A percentile compares a stretch with the other conserved stretches of the same genome.
Conservation (phyloP, 2,797 vertebrate species). For the Scomberomorus guttatus region DNA sequence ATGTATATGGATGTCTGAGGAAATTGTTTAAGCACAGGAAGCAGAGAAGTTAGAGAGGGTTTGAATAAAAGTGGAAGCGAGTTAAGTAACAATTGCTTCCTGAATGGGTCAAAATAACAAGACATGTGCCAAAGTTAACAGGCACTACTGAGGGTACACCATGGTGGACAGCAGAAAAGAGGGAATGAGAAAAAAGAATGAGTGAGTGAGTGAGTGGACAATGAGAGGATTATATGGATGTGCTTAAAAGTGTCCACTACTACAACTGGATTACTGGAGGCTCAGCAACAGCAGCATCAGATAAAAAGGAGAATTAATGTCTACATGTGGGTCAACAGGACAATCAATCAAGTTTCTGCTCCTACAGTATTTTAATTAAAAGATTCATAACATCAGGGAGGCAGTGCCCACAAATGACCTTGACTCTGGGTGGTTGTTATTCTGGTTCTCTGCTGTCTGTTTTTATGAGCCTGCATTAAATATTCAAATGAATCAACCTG, state of each 20-base stretch:
- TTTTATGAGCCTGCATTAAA: constrained; percentile 53
- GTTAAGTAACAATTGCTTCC: constrained; percentile 74
- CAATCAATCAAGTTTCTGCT: background rate
- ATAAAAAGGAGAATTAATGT: background rate
- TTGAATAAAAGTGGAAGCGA: constrained; percentile 64
- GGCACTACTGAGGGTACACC: constrained; percentile 23
- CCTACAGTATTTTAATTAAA: background rate
- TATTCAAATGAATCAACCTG: constrained; percentile 50
- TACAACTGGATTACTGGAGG: background rate
- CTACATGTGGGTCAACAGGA: background rate
- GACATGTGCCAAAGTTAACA: constrained; percentile 69
- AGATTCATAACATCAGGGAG: background rate
- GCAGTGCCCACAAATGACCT: background rate
- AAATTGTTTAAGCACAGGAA: constrained; percentile 45
- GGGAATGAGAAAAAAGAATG: background rate
- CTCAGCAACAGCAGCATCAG: background rate
- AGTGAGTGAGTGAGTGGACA: background rate
- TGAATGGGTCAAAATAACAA: constrained; percentile 72
- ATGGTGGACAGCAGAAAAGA: background rate
- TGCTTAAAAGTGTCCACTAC: background rate
- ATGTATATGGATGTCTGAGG: constrained; percentile 16
- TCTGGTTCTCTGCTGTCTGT: background rate
- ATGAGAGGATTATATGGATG: background rate
- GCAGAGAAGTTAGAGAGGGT: constrained; percentile 54
- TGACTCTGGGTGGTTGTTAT: background rate